Evolutionary conservation across 2,113 vertebrate genomes (phyloP).

Genomic region (Ceyx margarethae): DNA sequence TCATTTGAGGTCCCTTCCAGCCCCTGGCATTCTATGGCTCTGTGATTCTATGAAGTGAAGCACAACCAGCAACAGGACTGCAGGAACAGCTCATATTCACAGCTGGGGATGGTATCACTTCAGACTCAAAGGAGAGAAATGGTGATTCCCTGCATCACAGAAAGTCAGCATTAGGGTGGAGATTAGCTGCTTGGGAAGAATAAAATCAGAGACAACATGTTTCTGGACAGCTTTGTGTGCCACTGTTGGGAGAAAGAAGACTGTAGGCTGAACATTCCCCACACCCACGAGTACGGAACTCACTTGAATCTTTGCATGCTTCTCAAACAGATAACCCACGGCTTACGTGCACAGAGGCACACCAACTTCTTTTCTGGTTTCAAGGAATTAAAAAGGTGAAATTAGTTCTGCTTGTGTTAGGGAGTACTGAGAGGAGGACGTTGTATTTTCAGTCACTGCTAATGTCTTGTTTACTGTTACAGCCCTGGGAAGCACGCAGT

Average conservation of each 20-base stretch:
- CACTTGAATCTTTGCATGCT: rapidly evolving
- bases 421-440: neutral
- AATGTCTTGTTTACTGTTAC: neutral
- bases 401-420: neutral
- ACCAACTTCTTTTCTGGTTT: neutral
- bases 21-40: too few relatives aligned
- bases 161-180: neutral
- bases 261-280: neutral
- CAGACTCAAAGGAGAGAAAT: neutral
- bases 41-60: neutral
- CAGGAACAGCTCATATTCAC: rapidly evolving
- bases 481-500: constrained; percentile 3
- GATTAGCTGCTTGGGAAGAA: neutral
- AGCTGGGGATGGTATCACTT: neutral
- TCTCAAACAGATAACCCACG: neutral
- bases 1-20: too few relatives aligned
- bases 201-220: neutral
- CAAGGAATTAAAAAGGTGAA: neutral
- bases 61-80: rapidly evolving
- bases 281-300: rapidly evolving
- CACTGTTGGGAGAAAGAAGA: neutral
- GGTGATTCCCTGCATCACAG: neutral
- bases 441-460: neutral
- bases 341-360: neutral
- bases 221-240: neutral